Percentiles rank a stretch among this genome's conserved stretches.
These are phyloP conservation scores for Lagopus leucura DNA, from an alignment of 2,113 vertebrate genomes.

Conservation along the genomic window DNA sequence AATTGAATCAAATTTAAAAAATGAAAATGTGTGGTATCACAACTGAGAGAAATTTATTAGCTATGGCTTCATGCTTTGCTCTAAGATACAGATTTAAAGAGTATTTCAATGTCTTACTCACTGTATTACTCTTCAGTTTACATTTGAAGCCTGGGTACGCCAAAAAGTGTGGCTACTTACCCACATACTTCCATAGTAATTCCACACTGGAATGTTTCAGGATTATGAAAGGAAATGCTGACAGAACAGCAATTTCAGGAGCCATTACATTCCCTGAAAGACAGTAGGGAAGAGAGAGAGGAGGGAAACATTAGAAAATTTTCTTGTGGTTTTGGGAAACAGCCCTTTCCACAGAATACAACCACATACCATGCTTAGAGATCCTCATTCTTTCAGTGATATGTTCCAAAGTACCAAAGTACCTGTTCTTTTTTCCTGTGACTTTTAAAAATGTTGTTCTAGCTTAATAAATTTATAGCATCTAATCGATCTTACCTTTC, in stretches of 20 bases:
- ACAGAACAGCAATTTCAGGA: not conserved
- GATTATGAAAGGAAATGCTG: not conserved
- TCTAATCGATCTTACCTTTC: not conserved
- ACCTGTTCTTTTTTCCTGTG: rapidly evolving
- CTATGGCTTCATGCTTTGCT: rapidly evolving
- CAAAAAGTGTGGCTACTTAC: not conserved
- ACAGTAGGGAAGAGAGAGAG: not conserved
- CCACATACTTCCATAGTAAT: rapidly evolving
- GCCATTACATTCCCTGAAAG: not conserved
- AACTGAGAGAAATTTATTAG: not conserved
- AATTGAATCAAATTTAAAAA: not conserved
- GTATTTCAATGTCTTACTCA: not conserved
- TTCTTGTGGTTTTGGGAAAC: not conserved
- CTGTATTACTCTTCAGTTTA: not conserved
- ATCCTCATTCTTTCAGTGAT: not conserved
- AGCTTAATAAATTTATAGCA: not conserved
- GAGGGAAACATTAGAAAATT: not conserved
- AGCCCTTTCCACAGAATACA: not conserved
- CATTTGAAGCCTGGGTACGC: not conserved
- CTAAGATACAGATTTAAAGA: not conserved
- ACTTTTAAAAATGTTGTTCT: not conserved
- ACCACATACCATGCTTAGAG: not conserved
- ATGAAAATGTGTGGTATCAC: not conserved
- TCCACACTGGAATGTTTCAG: not conserved
- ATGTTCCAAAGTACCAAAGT: not conserved